Evolutionary conservation across 2,113 vertebrate species (phyloP).

Genomic region (Oreochromis spilurus): DNA sequence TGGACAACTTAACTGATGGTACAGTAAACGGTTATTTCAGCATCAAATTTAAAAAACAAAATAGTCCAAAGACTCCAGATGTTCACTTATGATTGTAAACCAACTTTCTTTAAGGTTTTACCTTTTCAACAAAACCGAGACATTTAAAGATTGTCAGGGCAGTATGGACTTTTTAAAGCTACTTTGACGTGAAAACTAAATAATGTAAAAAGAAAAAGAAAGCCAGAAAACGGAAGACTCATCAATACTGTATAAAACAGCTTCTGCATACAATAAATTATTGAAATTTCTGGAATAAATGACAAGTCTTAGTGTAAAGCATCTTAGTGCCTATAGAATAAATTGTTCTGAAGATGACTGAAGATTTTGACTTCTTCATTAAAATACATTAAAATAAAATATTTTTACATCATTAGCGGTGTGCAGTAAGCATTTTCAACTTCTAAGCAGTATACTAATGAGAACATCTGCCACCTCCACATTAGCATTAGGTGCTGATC

Average conservation of each 20-base stretch:
- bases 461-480: constrained; percentile 61
- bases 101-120: background rate
- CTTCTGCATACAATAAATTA: background rate
- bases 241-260: background rate
- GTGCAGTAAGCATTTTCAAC: constrained; percentile 19
- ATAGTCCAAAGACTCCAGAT: background rate
- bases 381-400: background rate
- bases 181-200: background rate
- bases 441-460: constrained; percentile 33
- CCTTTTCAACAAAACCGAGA: background rate
- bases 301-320: background rate
- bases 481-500: constrained; percentile 41
- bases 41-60: background rate
- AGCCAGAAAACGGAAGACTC: background rate
- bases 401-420: background rate
- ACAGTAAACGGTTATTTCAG: background rate
- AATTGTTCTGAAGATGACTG: background rate
- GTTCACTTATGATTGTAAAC: background rate
- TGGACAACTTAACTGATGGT: background rate
- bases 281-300: background rate
- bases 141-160: background rate
- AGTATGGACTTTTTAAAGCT: background rate
- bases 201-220: background rate
- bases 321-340: background rate
- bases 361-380: background rate